Evolutionary conservation across 2,797 vertebrate species (phyloP).

Genomic region (Dipus sagitta): DNA sequence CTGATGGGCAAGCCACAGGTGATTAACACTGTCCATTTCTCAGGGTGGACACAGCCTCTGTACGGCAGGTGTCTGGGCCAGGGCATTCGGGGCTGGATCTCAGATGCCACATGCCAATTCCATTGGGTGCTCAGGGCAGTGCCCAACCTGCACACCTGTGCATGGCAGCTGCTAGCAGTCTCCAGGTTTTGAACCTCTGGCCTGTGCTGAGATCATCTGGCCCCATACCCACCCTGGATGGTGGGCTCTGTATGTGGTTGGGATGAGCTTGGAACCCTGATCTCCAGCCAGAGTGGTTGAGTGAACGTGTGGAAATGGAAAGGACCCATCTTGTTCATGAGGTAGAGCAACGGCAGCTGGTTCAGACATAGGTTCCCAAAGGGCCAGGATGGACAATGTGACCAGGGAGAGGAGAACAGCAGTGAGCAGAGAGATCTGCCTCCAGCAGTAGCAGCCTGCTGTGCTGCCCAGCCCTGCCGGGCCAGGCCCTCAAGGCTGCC

Average conservation of each 20-base stretch:
- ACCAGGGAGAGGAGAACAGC: not conserved
- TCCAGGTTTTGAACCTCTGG: not conserved
- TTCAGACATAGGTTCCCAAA: rapidly evolving
- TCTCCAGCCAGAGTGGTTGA: not conserved
- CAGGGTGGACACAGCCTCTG: not conserved
- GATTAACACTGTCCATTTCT: not conserved
- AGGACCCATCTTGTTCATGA: not conserved
- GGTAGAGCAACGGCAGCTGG: not conserved
- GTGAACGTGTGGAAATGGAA: not conserved
- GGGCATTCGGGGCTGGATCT: not conserved
- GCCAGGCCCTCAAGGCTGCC: rapidly evolving
- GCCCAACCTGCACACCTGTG: too few species aligned
- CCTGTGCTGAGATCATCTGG: not conserved
- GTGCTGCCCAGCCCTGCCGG: not conserved
- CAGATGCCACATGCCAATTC: not conserved
- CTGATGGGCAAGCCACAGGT: too few species aligned
- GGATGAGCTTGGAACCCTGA: not conserved
- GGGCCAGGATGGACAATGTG: not conserved
- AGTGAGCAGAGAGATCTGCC: not conserved
- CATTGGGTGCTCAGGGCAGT: not conserved
- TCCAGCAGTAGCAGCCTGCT: not conserved
- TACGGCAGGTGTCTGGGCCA: not conserved
- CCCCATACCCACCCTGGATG: not conserved
- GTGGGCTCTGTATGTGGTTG: not conserved
- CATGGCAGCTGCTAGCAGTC: too few species aligned